phyloP scores from a whole-genome alignment of 2,888 invertebrate species.

The Plusia festucae region DNA sequence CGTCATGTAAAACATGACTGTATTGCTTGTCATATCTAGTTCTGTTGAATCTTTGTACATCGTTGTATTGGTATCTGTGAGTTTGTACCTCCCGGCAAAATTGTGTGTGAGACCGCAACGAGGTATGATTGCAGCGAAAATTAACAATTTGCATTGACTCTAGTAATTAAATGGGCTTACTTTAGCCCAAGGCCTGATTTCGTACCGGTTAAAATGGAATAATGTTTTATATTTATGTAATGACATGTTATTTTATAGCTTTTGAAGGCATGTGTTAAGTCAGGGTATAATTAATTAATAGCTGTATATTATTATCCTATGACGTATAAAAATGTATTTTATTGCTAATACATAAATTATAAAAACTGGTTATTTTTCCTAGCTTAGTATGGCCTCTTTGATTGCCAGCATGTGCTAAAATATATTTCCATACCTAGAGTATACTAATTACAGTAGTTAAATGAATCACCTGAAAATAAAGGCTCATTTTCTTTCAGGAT shows the following conservation, averaged over 20 bases:
- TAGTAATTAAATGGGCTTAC: conserved; percentile 58
- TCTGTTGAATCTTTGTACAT: conserved; percentile 34
- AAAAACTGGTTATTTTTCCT: too few relatives aligned
- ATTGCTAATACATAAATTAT: too few relatives aligned
- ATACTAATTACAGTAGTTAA: too few relatives aligned
- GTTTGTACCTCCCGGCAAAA: conserved; percentile 80
- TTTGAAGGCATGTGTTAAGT: conserved; percentile 1
- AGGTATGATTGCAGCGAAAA: conserved; percentile 65
- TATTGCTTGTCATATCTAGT: conserved; percentile 16
- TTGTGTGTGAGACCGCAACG: conserved; percentile 80
- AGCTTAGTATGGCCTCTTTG: too few relatives aligned
- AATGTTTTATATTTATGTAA: conserved; percentile 21
- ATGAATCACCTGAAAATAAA: too few relatives aligned
- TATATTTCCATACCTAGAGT: too few relatives aligned
- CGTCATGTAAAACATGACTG: too few relatives aligned
- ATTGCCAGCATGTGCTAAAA: too few relatives aligned
- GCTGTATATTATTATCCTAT: neutral
- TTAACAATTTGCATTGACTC: conserved; percentile 63
- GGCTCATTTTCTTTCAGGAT: too few relatives aligned
- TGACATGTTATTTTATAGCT: conserved; percentile 4
- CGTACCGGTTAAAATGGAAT: conserved; percentile 29
- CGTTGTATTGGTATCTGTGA: conserved; percentile 65
- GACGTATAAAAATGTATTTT: too few relatives aligned
- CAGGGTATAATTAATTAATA: neutral
- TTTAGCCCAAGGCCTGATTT: conserved; percentile 48